Conservation (phyloP, 2,888 invertebrate genomes). For the Heliothis peltigera region DNA sequence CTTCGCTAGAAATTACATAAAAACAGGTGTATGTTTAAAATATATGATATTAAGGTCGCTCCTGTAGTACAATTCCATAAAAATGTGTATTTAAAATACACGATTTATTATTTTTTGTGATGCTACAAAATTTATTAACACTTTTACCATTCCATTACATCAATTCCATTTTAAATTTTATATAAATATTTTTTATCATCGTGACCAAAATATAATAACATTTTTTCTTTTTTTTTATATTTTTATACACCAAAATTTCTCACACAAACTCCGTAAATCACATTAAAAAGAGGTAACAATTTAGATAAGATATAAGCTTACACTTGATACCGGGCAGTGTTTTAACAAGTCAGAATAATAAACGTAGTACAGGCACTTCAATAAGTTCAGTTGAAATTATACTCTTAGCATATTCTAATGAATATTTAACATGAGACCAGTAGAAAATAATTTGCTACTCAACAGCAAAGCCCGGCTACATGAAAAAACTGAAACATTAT, state of each 20-base stretch:
- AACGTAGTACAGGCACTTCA: background rate
- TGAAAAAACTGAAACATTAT: slow-evolving; percentile 9
- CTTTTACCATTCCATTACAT: slow-evolving; percentile 9
- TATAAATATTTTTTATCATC: slow-evolving; percentile 11
- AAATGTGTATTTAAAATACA: slow-evolving; percentile 14
- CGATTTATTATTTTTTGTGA: slow-evolving; percentile 33
- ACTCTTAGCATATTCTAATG: background rate
- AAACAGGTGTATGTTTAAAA: slow-evolving; percentile 9
- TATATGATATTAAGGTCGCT: slow-evolving; percentile 10
- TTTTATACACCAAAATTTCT: slow-evolving; percentile 60
- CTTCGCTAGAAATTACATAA: slow-evolving; percentile 11
- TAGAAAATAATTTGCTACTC: slow-evolving; percentile 26
- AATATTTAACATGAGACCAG: background rate
- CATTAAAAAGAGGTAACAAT: slow-evolving; percentile 48
- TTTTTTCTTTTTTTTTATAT: background rate
- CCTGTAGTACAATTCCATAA: slow-evolving; percentile 26
- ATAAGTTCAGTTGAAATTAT: slow-evolving; percentile 13
- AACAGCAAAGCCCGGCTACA: slow-evolving; percentile 16
- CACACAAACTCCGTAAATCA: slow-evolving; percentile 46
- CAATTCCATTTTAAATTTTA: slow-evolving; percentile 2
- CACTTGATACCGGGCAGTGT: slow-evolving; percentile 15
- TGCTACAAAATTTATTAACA: slow-evolving; percentile 30
- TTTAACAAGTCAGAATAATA: slow-evolving; percentile 12
- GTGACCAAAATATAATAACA: slow-evolving; percentile 8
- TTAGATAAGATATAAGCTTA: slow-evolving; percentile 27